Base-by-base conservation (phyloP, 2,797 vertebrate species). In the Erethizon dorsatum region DNA sequence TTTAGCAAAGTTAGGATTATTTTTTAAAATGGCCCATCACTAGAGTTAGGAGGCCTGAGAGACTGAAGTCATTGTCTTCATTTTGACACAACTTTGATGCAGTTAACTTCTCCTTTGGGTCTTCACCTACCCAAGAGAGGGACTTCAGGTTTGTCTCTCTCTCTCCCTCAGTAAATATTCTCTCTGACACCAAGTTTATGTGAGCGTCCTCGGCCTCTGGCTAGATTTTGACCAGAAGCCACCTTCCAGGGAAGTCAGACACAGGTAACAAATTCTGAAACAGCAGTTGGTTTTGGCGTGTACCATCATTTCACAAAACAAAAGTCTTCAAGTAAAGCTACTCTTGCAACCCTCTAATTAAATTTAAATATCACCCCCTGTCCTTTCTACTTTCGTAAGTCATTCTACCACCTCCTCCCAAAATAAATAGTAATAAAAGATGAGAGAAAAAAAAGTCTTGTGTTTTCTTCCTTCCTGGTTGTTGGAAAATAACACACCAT, bases 401-500 rank as follows among this genome's bases (percentile, higher is more conserved):
- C 67, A 56, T 33, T 83, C 77, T 3, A 77, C 24, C 45, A 92
- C 31, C 9, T 83, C 26, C 33, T 52, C 4, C 8, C 9, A 71
- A 65, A n/a, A 83, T 45, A 41, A 54, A 67, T n/a, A 75, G 13
- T 56, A 26, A 37, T 67, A 37, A 67, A 11, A 69, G 56, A 57
- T 50, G 5, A 37, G 37, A 31, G 1, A 57, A 11, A 22, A 45
- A 83, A 50, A n/a, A 18, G 5, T 80, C 50, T 96, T 84, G 28
- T 50, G 24, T 96, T 98, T 98, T 98, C 97, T 98, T 98, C 95
- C 84, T 97, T 85, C 96, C 90, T 37, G 47, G 83, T 88, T 97
- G 96, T 96, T 97, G 94, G 95, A 92, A 95, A 94, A 91, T 22
- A 59, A 78, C 22, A 47, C 71, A 67, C 0, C 41, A 89, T 98